Base-by-base conservation (phyloP, 2,113 vertebrate genomes). In the Syrrhaptes paradoxus region DNA sequence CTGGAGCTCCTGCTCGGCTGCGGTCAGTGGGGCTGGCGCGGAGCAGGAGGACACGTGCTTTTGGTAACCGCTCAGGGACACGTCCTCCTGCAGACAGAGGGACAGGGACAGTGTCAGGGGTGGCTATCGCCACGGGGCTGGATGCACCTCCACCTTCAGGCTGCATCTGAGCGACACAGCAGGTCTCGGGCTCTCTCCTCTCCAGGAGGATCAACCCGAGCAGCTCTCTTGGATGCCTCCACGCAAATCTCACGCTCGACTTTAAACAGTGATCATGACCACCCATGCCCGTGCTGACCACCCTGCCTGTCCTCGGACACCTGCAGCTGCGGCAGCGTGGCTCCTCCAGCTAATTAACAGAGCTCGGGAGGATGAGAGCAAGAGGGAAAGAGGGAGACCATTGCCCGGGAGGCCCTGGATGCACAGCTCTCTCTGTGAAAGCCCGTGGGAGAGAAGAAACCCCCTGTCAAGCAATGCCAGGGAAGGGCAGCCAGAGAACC, bases 1-100 rank as follows among this genome's bases (percentile, higher is more conserved):
- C 97, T 99, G 99, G 14, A 99, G 97, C 93, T 99, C 99, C 97
- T 98, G 98, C 93, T 99, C 99, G 0, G 99, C 99, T 6, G 97
- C 97, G 2, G 99, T 99, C 94, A 99, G 98, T 0, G 99, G 99
- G 70, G 98, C 99, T 0, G 99, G 99, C 9, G 98, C 98, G 0
- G 98, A 98, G 82, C 98, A 98, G 66, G 99, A 99, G 2, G 99
- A 98, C 78, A 99, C 86, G 22, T 99, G 99, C 68, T 99, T 98
- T 91, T 99, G 97, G 97, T 99, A 99, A 4, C 99, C 99, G 3
- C 98, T 98, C 85, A 99, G 98, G 76, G 98, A 99, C 92, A 99
- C 96, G 11, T 99, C 99, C 20, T 99, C 99, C 99, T 99, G 97
- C 74, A 74, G 85, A 11, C 38, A 83, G 24, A 72, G 51, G 55